A percentile compares a stretch with the other conserved stretches of the same genome.
Evolutionary conservation across 2,888 invertebrate genomes (phyloP).

Genomic region (Drosophila pegasa): DNA sequence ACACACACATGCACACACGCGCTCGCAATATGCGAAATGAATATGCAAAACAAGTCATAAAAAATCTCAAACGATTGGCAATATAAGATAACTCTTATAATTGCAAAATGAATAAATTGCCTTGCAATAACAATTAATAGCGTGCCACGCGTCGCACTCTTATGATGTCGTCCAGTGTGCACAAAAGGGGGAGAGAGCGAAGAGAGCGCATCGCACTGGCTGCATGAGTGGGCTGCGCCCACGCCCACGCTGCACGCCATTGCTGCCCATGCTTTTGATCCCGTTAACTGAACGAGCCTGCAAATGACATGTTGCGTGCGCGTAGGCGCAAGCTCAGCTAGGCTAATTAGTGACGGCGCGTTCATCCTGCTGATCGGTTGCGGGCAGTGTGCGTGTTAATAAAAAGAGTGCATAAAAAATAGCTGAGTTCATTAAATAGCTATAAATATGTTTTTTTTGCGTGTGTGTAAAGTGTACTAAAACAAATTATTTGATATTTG

Average conservation of each 20-base stretch:
- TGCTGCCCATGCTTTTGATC: not conserved
- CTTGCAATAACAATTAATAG: not conserved
- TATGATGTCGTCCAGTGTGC: not conserved
- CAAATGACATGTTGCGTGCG: not conserved
- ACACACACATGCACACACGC: too few relatives aligned
- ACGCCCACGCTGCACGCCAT: not conserved
- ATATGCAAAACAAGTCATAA: constrained; percentile 26
- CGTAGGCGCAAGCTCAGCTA: constrained; percentile 2
- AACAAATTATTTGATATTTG: not conserved
- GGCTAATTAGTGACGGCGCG: not conserved
- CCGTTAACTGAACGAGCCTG: constrained; percentile 4
- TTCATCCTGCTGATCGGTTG: not conserved
- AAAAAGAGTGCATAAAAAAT: not conserved
- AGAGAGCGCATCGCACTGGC: not conserved
- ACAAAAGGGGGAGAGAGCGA: not conserved
- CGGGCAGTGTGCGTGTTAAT: not conserved
- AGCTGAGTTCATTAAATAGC: not conserved
- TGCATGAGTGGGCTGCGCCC: not conserved
- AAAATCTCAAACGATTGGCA: constrained; percentile 13
- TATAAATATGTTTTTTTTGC: not conserved
- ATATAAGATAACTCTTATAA: constrained; percentile 11
- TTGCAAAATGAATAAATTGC: not conserved
- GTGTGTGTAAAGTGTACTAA: too few relatives aligned
- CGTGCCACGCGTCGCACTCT: not conserved
- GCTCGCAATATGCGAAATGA: constrained; percentile 7